Conservation (phyloP, 2,797 vertebrate species). For the Rousettus madagascariensis region DNA sequence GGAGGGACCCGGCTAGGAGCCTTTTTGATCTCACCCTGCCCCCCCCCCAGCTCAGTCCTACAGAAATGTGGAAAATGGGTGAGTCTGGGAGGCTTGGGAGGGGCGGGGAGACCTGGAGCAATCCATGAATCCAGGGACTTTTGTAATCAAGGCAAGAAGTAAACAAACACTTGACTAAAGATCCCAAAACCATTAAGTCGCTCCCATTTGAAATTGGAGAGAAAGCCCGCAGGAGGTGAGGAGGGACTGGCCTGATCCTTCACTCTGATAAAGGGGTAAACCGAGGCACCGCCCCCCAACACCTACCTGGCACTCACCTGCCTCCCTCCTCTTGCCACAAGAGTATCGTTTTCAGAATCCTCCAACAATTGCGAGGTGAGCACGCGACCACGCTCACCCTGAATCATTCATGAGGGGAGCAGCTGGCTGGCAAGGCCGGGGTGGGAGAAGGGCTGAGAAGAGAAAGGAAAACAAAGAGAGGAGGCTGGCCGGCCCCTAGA, state of each 20-base stretch:
- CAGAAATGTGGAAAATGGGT: neutral
- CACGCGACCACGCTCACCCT: neutral
- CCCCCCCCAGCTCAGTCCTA: neutral
- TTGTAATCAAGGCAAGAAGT: neutral
- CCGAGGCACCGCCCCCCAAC: neutral
- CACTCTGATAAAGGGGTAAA: neutral
- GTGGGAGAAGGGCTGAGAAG: neutral
- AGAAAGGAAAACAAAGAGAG: neutral
- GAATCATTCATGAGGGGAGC: slow-evolving; percentile 73
- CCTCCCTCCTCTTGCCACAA: neutral
- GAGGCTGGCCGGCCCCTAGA: neutral
- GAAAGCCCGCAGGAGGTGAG: neutral
- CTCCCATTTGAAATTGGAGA: neutral
- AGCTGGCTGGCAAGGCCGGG: slow-evolving; percentile 42
- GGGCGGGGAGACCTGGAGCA: too few species aligned
- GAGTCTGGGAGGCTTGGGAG: neutral
- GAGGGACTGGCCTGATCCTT: too few species aligned
- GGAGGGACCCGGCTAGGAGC: neutral
- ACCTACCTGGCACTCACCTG: neutral
- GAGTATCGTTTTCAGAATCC: slow-evolving; percentile 35
- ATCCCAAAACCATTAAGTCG: neutral
- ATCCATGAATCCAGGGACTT: neutral
- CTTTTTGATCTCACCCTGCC: too few species aligned
- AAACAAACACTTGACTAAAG: neutral
- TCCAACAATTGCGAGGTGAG: slow-evolving; percentile 21